A percentile compares a stretch with the other conserved stretches of the same genome.
These are phyloP conservation scores for Nomada lathburiana DNA, from an alignment of 2,888 invertebrate genomes.

Conservation along the genomic window DNA sequence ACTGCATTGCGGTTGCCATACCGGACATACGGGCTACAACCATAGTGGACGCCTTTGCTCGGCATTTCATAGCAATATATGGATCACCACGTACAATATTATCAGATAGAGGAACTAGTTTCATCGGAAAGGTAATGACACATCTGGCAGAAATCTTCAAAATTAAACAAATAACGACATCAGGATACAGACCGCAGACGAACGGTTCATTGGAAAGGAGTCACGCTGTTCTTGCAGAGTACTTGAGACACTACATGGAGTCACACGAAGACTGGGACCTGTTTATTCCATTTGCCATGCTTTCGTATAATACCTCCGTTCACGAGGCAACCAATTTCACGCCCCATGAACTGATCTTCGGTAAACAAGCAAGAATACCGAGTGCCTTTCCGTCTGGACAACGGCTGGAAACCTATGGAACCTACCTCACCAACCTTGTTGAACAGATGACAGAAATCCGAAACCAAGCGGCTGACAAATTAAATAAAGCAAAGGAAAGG, in stretches of 20 bases:
- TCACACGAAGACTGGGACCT: constrained; percentile 18
- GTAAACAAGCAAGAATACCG: constrained; percentile 13
- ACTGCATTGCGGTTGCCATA: too few relatives aligned
- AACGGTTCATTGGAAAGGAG: constrained; percentile 19
- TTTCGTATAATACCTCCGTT: constrained; percentile 2
- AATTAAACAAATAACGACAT: constrained; percentile 21
- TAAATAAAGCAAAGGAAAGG: constrained; percentile 4
- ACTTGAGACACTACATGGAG: not conserved
- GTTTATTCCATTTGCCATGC: constrained; percentile 10
- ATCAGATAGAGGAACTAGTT: too few relatives aligned
- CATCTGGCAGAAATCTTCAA: constrained; percentile 8
- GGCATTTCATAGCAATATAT: too few relatives aligned
- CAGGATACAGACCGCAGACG: constrained; percentile 4
- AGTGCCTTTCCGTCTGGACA: not conserved
- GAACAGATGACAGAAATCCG: not conserved
- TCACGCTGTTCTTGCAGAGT: not conserved
- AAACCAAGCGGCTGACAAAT: not conserved
- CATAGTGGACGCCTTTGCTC: too few relatives aligned
- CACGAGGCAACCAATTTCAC: constrained; percentile 28
- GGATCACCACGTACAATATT: too few relatives aligned
- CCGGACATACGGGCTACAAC: too few relatives aligned
- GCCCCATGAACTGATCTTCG: constrained; percentile 15
- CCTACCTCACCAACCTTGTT: not conserved
- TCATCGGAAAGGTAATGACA: too few relatives aligned
- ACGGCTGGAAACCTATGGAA: not conserved